A percentile compares a stretch with the other conserved stretches of the same genome.
Evolutionary conservation across 2,888 invertebrate species (phyloP).

Genomic region (Neoscelio sp.): DNA sequence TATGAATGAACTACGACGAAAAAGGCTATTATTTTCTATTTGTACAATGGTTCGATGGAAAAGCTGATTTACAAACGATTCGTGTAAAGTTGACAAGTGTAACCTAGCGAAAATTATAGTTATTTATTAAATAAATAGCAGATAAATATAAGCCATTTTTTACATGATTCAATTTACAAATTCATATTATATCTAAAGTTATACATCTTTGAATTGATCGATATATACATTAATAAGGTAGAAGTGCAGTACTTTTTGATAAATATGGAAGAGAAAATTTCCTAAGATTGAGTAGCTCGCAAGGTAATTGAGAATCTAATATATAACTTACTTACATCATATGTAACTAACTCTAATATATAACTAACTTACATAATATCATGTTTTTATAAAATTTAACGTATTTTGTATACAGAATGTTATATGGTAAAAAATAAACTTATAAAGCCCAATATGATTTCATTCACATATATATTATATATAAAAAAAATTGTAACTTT

Average conservation of each 20-base stretch:
- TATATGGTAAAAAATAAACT: slow-evolving; percentile 39
- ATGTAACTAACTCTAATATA: too few relatives aligned
- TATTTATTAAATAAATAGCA: background rate
- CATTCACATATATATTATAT: background rate
- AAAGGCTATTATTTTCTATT: slow-evolving; percentile 33
- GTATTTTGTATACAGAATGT: slow-evolving; percentile 23
- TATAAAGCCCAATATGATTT: slow-evolving; percentile 12
- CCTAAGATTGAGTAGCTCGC: slow-evolving; percentile 10
- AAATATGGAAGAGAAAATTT: background rate
- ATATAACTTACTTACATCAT: too few relatives aligned
- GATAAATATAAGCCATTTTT: background rate
- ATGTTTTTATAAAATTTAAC: slow-evolving; percentile 31
- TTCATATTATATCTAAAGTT: background rate
- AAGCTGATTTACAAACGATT: slow-evolving; percentile 27
- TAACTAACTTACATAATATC: slow-evolving; percentile 30
- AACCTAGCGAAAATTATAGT: slow-evolving; percentile 19
- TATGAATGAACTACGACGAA: too few relatives aligned
- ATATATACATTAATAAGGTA: background rate
- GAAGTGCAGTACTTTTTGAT: slow-evolving; percentile 6
- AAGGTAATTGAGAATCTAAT: too few relatives aligned
- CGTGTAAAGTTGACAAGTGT: slow-evolving; percentile 32
- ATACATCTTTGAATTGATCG: background rate
- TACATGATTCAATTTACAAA: too few relatives aligned
- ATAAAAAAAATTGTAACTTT: slow-evolving; percentile 21
- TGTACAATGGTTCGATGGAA: slow-evolving; percentile 16